Evolutionary conservation across 2,113 vertebrate genomes (phyloP).

Genomic region (Nothobranchius kuhntae): DNA sequence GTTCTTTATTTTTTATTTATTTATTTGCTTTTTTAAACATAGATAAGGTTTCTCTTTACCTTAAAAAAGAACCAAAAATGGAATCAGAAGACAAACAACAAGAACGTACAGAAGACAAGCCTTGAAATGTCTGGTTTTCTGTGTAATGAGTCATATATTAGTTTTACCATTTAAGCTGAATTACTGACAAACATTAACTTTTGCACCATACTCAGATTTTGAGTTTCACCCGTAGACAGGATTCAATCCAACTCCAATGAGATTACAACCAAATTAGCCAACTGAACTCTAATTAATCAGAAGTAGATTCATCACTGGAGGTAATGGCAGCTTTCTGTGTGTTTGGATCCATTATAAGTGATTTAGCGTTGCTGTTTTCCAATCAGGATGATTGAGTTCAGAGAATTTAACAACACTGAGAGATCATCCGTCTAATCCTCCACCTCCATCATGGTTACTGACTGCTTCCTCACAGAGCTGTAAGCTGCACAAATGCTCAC

Average conservation of each 20-base stretch:
- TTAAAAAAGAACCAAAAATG: too few species aligned
- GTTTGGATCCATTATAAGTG: not conserved
- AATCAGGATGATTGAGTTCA: slow-evolving; percentile 37
- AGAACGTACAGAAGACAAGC: too few species aligned
- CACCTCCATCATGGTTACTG: slow-evolving; percentile 17
- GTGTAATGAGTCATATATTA: too few species aligned
- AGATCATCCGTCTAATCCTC: slow-evolving; percentile 62
- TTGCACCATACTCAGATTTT: too few species aligned
- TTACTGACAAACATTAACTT: too few species aligned
- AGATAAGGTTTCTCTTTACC: too few species aligned
- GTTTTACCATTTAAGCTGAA: too few species aligned
- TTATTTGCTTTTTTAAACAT: too few species aligned
- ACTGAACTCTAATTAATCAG: slow-evolving; percentile 22
- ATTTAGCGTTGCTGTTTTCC: slow-evolving; percentile 43
- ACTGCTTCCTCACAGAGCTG: slow-evolving; percentile 25
- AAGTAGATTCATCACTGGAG: slow-evolving; percentile 8
- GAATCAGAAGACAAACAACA: too few species aligned
- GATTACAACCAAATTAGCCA: slow-evolving; percentile 1
- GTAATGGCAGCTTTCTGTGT: slow-evolving; percentile 19
- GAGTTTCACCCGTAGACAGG: too few species aligned
- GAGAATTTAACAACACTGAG: slow-evolving; percentile 22
- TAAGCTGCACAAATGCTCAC: slow-evolving; percentile 31
- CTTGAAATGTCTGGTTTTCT: too few species aligned
- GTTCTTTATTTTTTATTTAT: too few species aligned
- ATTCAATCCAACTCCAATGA: not conserved